Conservation (phyloP, 1,140 invertebrate species). For the Cherax destructor region DNA sequence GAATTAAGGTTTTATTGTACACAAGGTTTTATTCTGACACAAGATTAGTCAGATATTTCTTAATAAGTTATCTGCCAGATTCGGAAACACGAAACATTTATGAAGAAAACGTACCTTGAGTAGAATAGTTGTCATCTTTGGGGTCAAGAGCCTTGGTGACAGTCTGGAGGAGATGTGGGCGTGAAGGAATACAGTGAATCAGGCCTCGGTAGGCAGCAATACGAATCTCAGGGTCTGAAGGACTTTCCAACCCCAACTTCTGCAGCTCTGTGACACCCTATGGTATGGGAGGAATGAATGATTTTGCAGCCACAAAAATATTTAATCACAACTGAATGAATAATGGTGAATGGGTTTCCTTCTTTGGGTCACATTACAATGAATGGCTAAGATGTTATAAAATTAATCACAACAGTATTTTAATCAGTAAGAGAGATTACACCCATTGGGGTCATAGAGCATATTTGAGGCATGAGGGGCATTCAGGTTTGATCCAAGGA, state of each 20-base stretch:
- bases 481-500: too few species aligned
- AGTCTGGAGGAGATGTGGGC: conserved; percentile 37
- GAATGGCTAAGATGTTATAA: background rate
- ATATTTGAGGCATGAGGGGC: too few species aligned
- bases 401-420: too few species aligned
- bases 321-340: background rate
- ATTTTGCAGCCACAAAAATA: background rate
- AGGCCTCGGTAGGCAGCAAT: conserved; percentile 67
- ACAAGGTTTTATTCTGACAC: too few species aligned
- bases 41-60: too few species aligned
- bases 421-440: too few species aligned
- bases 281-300: background rate
- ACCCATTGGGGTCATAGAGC: too few species aligned
- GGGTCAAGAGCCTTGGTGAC: conserved; percentile 52
- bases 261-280: conserved; percentile 69
- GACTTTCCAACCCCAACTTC: conserved; percentile 63
- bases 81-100: too few species aligned
- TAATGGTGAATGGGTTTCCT: background rate
- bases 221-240: conserved; percentile 69
- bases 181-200: conserved; percentile 57
- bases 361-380: background rate
- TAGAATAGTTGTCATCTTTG: conserved; percentile 42
- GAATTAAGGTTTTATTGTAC: too few species aligned
- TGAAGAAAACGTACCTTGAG: conserved; percentile 47
- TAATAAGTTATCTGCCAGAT: too few species aligned